Evolutionary conservation across 2,797 vertebrate genomes (phyloP).

Genomic region (Muscicapa comitata): DNA sequence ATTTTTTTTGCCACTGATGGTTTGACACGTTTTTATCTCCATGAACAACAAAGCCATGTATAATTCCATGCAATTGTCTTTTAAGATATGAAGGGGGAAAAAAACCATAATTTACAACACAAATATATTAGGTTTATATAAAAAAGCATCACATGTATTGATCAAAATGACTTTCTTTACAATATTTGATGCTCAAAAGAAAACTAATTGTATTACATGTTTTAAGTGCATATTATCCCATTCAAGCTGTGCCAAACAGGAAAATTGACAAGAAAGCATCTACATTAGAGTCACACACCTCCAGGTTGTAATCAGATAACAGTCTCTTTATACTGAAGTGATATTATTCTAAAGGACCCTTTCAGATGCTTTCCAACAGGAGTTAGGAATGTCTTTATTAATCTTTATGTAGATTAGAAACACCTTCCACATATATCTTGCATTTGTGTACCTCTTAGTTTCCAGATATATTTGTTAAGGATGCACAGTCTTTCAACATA

Average conservation of each 20-base stretch:
- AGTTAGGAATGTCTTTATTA: conserved; percentile 19
- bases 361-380: background rate
- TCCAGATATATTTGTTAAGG: conserved; percentile 1
- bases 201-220: conserved; percentile 69
- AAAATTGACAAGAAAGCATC: conserved; percentile 66
- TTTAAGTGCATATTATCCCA: conserved; percentile 65
- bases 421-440: background rate
- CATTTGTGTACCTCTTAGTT: background rate
- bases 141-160: conserved; percentile 67
- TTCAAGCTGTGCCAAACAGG: conserved; percentile 67
- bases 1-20: conserved; percentile 53
- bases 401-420: conserved; percentile 28
- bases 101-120: conserved; percentile 69
- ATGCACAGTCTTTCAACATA: background rate
- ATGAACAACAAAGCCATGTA: conserved; percentile 67
- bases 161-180: conserved; percentile 73
- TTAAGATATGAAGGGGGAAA: conserved; percentile 60
- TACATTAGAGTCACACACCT: conserved; percentile 27
- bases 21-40: conserved; percentile 72
- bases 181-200: conserved; percentile 70
- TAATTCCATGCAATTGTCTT: conserved; percentile 72
- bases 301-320: conserved; percentile 32
- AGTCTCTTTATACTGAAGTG: background rate
- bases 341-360: background rate
- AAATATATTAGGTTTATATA: conserved; percentile 70